These are phyloP conservation scores for Tetropium fuscum DNA, from an alignment of 2,888 invertebrate genomes.

Conservation along the genomic window DNA sequence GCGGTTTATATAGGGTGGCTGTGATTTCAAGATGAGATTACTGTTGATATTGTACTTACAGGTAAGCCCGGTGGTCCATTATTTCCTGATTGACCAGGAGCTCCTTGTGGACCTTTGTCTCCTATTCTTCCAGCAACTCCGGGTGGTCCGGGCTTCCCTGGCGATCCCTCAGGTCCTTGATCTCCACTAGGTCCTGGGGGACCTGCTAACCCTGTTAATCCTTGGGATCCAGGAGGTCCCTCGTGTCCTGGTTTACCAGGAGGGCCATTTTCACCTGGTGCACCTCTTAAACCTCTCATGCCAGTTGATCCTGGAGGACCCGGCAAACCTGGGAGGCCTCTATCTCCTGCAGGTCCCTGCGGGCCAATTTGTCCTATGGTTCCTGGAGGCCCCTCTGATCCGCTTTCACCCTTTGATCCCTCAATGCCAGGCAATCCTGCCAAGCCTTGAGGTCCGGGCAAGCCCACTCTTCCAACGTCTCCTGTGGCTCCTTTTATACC, in stretches of 20 bases:
- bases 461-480: constrained; percentile 77
- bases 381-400: constrained; percentile 77
- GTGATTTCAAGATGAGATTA: background rate
- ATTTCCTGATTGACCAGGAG: constrained; percentile 74
- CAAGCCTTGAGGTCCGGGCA: constrained; percentile 75
- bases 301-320: constrained; percentile 76
- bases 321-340: constrained; percentile 73
- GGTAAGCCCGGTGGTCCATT: constrained; percentile 78
- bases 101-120: constrained; percentile 80
- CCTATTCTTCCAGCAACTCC: constrained; percentile 81
- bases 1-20: too few relatives aligned
- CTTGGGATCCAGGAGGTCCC: constrained; percentile 78
- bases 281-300: constrained; percentile 74
- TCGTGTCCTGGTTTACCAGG: constrained; percentile 80
- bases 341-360: constrained; percentile 76
- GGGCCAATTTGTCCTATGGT: constrained; percentile 78
- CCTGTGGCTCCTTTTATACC: constrained; percentile 81
- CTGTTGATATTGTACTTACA: constrained; percentile 63
- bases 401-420: constrained; percentile 81
- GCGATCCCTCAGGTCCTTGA: constrained; percentile 71
- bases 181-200: constrained; percentile 73
- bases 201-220: constrained; percentile 76
- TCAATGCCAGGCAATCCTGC: constrained; percentile 80
- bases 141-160: constrained; percentile 78
- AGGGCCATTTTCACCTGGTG: constrained; percentile 78